Evolutionary conservation across 2,888 invertebrate species (phyloP).

Genomic region (Ctena decussata): DNA sequence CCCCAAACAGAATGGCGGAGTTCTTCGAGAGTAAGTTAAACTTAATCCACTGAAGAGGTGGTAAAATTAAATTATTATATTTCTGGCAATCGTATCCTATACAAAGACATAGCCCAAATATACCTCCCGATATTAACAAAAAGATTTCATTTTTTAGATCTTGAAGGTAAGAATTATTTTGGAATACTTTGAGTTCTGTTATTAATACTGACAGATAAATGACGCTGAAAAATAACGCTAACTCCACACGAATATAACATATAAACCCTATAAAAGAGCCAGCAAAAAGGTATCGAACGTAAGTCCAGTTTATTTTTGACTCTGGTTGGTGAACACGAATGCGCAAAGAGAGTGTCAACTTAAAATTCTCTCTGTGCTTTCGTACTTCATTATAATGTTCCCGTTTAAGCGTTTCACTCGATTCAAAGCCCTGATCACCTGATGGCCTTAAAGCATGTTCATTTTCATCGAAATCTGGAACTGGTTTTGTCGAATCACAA

Average conservation of each 20-base stretch:
- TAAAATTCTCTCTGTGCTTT: too few species aligned
- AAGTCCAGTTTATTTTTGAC: too few species aligned
- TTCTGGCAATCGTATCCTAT: conserved; percentile 67
- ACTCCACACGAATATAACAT: conserved; percentile 61
- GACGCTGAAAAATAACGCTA: conserved; percentile 30
- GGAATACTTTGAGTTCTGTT: neutral
- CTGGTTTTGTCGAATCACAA: too few species aligned
- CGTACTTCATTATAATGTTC: neutral
- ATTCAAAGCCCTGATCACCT: too few species aligned
- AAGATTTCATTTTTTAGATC: neutral
- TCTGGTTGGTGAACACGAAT: too few species aligned
- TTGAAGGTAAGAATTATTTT: neutral
- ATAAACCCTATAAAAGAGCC: conserved; percentile 55
- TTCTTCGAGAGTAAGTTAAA: conserved; percentile 75
- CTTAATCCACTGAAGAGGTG: conserved; percentile 78
- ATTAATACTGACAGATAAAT: conserved; percentile 21
- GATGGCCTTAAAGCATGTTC: too few species aligned
- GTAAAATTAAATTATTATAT: conserved; percentile 71
- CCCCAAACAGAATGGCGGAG: conserved; percentile 70
- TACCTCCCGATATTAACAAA: neutral
- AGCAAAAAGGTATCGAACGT: neutral
- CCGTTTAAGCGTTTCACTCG: too few species aligned
- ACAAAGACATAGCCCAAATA: conserved; percentile 61
- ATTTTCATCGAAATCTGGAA: too few species aligned
- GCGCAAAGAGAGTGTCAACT: too few species aligned